These are phyloP conservation scores for Pangasius mekongensis DNA, from an alignment of 2,797 vertebrate genomes.

Conservation along the genomic window DNA sequence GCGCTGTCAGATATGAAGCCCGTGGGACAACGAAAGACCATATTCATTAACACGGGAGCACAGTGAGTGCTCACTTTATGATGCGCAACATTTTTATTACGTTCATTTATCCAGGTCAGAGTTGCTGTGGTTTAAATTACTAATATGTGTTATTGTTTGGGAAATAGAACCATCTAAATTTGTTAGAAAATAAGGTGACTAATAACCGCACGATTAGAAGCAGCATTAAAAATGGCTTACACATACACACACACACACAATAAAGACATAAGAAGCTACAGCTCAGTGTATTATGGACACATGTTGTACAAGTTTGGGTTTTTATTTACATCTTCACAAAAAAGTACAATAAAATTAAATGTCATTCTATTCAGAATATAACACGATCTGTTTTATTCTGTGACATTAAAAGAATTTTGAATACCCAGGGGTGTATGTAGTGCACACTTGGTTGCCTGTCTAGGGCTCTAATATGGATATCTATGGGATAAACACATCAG, in stretches of 20 bases:
- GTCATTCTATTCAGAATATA: not conserved
- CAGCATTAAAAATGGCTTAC: not conserved
- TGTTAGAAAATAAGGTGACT: too few species aligned
- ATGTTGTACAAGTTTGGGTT: not conserved
- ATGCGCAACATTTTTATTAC: not conserved
- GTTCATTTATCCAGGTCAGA: not conserved
- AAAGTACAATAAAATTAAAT: not conserved
- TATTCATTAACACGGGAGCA: not conserved
- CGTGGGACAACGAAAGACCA: not conserved
- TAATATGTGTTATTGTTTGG: not conserved
- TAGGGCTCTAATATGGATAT: not conserved
- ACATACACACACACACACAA: constrained; percentile 7
- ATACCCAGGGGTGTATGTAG: not conserved
- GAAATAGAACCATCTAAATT: not conserved
- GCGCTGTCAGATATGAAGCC: not conserved
- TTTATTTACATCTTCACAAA: constrained; percentile 1
- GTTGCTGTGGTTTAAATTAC: not conserved
- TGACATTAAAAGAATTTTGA: not conserved
- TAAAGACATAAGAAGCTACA: not conserved
- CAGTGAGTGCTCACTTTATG: not conserved
- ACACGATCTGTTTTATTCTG: not conserved
- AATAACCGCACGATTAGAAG: not conserved
- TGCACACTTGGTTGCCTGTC: not conserved
- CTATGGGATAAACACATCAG: not conserved
- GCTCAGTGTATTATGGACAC: not conserved